Evolutionary conservation across 2,797 vertebrate species (phyloP).

Genomic region (Phoxinus dragarum): DNA sequence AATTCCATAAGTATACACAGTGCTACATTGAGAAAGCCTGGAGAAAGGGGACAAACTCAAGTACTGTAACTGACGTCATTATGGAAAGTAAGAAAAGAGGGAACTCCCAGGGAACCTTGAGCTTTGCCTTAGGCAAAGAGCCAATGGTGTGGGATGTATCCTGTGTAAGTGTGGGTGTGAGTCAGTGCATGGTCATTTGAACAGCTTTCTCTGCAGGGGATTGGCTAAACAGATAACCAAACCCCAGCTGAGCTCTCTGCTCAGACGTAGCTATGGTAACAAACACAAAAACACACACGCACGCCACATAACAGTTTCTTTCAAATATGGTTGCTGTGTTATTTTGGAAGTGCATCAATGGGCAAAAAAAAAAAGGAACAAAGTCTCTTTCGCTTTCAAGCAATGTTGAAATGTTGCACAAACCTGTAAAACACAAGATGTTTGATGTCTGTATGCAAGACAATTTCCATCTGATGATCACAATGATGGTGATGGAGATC

Average conservation of each 20-base stretch:
- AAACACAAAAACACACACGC: slow-evolving; percentile 15
- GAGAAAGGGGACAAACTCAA: neutral
- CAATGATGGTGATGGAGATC: neutral
- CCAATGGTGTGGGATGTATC: slow-evolving; percentile 24
- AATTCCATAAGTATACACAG: neutral
- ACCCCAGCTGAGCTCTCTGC: slow-evolving; percentile 5
- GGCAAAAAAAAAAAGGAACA: neutral
- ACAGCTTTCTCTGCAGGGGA: slow-evolving; percentile 13
- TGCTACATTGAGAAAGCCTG: neutral
- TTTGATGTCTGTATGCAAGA: neutral
- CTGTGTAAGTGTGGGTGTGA: slow-evolving; percentile 31
- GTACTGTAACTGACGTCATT: slow-evolving; percentile 28
- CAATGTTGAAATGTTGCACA: neutral
- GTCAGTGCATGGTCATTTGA: slow-evolving; percentile 6
- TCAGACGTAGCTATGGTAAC: slow-evolving; percentile 23
- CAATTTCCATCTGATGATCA: neutral
- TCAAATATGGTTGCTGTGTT: neutral
- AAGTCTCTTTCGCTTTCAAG: neutral
- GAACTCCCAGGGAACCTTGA: slow-evolving; percentile 24
- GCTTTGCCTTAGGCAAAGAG: slow-evolving; percentile 50
- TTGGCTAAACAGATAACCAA: slow-evolving; percentile 33
- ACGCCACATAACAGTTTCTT: neutral
- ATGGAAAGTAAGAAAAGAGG: slow-evolving; percentile 34
- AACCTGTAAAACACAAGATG: slow-evolving; percentile 1
- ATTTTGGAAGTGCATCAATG: neutral